Evolutionary conservation across 37 sponge, comb jelly and placozoan genomes (phyloP).

Genomic region (Chondrilla cf. caribensis): DNA sequence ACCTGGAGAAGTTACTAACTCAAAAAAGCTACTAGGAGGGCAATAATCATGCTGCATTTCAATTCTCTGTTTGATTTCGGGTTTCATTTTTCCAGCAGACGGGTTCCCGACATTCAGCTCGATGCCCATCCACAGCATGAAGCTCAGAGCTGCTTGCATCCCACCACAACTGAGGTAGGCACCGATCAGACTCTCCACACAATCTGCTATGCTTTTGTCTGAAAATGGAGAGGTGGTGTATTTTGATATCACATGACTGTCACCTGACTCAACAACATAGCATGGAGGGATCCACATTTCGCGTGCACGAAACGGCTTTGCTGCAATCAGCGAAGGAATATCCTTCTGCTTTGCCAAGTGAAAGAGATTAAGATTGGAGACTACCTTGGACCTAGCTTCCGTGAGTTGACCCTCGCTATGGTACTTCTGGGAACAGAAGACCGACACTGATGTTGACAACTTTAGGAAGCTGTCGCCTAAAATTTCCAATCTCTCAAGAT

Average conservation of each 20-base stretch:
- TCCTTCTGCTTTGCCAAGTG: conserved; percentile 43
- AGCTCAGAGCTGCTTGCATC: conserved; percentile 57
- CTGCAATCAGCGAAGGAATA: conserved; percentile 19
- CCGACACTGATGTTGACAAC: conserved; percentile 59
- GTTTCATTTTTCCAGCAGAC: no score
- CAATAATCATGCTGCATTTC: background rate
- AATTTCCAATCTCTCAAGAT: conserved; percentile 88
- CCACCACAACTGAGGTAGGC: conserved; percentile 86
- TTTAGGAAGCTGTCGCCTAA: conserved; percentile 96
- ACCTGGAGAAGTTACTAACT: background rate
- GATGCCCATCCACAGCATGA: conserved; percentile 75
- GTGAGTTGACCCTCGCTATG: conserved; percentile 80
- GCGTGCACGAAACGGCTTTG: conserved; percentile 34
- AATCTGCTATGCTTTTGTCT: conserved; percentile 92
- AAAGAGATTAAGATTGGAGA: conserved; percentile 79
- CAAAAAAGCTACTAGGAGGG: background rate
- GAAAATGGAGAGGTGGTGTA: conserved; percentile 38
- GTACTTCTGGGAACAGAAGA: conserved; percentile 45
- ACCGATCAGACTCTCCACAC: conserved; percentile 85
- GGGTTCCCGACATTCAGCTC: background rate
- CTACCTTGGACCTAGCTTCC: conserved; percentile 31
- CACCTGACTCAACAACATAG: conserved; percentile 2
- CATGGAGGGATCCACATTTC: conserved; percentile 66
- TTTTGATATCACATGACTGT: background rate
- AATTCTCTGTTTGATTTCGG: background rate